Evolutionary conservation across 1,140 invertebrate genomes (phyloP), one percentile per base, ranked within the genome.

Genomic region (Anoplophora glabripennis): DNA sequence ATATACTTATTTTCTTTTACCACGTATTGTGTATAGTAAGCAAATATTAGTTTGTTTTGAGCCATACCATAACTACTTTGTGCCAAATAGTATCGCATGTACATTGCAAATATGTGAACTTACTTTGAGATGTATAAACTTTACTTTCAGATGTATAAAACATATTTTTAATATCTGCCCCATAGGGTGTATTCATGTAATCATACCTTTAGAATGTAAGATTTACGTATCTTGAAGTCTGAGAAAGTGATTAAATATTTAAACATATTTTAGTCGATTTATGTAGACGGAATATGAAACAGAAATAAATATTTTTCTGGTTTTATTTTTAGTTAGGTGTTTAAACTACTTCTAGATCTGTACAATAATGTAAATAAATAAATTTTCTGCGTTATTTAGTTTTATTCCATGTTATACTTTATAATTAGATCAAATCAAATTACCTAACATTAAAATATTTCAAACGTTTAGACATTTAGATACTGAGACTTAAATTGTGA

Each of bases 181-280:
- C 21, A 28, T 41, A 41, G 38, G n/a, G n/a, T 41, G 4, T 12
- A 41, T 12, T 41, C 15, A 41, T 41, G 15, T 41, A 41, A 41
- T 12, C 15, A 7, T 41, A 12, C 38, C 38, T 41, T 41, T 17
- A 15, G n/a, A 41, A 3, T 41, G 15, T 41, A 41, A 41, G n/a
- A 15, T 41, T 41, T 41, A n/a, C 38, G n/a, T n/a, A 15, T 41
- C 38, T 41, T 41, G 38, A 41, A 41, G 38, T 41, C 38, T 41
- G 38, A 41, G 15, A 12, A 41, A 41, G 38, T 41, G 38, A 41
- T 41, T 41, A 41, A 28, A 28, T 28, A 28, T 28, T 28, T 28
- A 28, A 28, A 5, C 15, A 41, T 17, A 41, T n/a, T 41, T 41
- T 41, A 41, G n/a, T 41, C 38, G 38, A 41, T 3, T 41, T 12